phyloP scores from a whole-genome alignment of 2,888 invertebrate species.

The Amiota communis region DNA sequence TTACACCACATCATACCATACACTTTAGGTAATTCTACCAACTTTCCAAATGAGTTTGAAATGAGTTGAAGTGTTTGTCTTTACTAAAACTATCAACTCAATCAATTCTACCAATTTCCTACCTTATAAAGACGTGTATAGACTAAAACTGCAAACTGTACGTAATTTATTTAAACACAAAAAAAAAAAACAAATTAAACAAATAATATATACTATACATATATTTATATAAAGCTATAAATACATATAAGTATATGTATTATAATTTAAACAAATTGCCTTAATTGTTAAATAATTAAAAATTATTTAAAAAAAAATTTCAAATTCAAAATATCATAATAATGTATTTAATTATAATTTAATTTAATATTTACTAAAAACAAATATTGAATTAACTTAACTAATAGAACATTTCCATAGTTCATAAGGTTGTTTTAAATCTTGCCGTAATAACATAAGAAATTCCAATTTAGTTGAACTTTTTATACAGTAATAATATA shows the following conservation, averaged over 20 bases:
- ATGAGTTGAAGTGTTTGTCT: too few relatives aligned
- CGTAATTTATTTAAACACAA: slow-evolving; percentile 24
- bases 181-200: background rate
- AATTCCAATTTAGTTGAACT: slow-evolving; percentile 23
- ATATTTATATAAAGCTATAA: too few relatives aligned
- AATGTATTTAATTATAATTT: background rate
- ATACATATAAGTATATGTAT: background rate
- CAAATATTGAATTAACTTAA: background rate
- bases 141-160: slow-evolving; percentile 9
- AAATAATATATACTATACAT: slow-evolving; percentile 8
- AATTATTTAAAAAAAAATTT: background rate
- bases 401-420: slow-evolving; percentile 12
- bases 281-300: background rate
- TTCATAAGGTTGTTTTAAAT: slow-evolving; percentile 67
- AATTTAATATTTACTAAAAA: slow-evolving; percentile 2
- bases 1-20: background rate
- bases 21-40: slow-evolving; percentile 11
- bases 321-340: background rate
- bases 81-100: too few relatives aligned
- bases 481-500: slow-evolving; percentile 25
- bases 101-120: background rate
- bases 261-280: slow-evolving; percentile 22
- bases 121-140: background rate
- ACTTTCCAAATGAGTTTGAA: too few relatives aligned
- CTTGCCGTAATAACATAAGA: slow-evolving; percentile 64